Evolutionary conservation across 2,113 vertebrate genomes (phyloP).

Genomic region (Eptesicus fuscus): DNA sequence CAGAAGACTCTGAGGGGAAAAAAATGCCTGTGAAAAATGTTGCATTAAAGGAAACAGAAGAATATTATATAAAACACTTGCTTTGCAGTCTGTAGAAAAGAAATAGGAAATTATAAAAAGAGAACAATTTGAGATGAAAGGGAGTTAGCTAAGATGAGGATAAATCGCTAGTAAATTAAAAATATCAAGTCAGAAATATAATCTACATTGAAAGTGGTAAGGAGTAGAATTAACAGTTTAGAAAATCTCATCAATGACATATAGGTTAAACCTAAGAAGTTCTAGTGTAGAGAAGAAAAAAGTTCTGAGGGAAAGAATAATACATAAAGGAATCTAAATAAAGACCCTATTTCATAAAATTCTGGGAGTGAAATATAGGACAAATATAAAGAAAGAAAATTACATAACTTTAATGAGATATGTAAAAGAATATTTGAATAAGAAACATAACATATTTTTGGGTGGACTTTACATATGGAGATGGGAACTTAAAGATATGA

Average conservation of each 20-base stretch:
- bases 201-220: not conserved
- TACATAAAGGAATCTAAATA: not conserved
- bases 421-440: not conserved
- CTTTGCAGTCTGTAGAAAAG: not conserved
- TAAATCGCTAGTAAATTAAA: conserved; percentile 5
- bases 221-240: not conserved
- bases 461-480: not conserved
- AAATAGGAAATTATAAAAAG: not conserved
- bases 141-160: not conserved
- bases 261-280: not conserved
- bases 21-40: not conserved
- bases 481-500: not conserved
- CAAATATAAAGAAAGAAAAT: not conserved
- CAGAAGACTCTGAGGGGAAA: not conserved
- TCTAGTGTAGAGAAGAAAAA: not conserved
- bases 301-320: not conserved
- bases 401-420: not conserved
- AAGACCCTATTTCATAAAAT: not conserved
- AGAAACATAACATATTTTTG: not conserved
- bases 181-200: conserved; percentile 16
- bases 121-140: conserved; percentile 17
- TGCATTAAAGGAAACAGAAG: not conserved
- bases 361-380: not conserved
- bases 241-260: not conserved
- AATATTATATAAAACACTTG: not conserved